Conservation (phyloP, 2,888 invertebrate genomes). For the Trileptium ribeirensis region DNA sequence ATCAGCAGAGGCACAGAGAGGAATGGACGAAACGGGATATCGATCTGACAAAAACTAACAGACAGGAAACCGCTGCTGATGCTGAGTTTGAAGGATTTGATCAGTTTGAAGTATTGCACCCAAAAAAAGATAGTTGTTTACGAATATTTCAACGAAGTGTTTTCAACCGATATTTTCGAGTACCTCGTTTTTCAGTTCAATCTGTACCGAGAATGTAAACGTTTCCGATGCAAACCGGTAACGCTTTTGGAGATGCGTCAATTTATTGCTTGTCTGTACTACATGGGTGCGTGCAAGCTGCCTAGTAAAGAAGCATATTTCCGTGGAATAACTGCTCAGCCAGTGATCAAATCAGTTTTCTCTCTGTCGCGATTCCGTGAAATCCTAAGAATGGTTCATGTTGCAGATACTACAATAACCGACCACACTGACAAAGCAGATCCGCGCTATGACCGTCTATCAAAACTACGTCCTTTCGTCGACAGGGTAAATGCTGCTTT, state of each 20-base stretch:
- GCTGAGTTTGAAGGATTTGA: not conserved
- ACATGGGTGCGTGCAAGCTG: too few relatives aligned
- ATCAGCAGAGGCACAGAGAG: not conserved
- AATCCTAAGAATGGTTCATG: not conserved
- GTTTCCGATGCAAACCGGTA: not conserved
- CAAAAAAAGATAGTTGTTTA: not conserved
- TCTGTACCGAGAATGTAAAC: not conserved
- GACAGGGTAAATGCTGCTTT: slow-evolving; percentile 1
- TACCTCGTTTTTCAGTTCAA: not conserved
- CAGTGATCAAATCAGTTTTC: not conserved
- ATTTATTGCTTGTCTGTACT: not conserved
- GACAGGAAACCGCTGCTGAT: not conserved
- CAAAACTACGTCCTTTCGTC: not conserved
- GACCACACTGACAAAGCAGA: not conserved
- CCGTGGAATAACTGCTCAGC: too few relatives aligned
- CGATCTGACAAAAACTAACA: not conserved
- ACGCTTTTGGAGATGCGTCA: not conserved
- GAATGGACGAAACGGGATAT: not conserved
- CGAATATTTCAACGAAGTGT: not conserved
- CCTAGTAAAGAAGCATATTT: too few relatives aligned
- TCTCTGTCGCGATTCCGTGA: not conserved
- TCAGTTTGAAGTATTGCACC: not conserved
- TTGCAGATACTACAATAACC: not conserved
- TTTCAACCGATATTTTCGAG: not conserved
- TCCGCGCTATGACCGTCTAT: not conserved